These are phyloP conservation scores for Leptinotarsa lineolata DNA, from an alignment of 1,140 invertebrate genomes.

Conservation along the genomic window DNA sequence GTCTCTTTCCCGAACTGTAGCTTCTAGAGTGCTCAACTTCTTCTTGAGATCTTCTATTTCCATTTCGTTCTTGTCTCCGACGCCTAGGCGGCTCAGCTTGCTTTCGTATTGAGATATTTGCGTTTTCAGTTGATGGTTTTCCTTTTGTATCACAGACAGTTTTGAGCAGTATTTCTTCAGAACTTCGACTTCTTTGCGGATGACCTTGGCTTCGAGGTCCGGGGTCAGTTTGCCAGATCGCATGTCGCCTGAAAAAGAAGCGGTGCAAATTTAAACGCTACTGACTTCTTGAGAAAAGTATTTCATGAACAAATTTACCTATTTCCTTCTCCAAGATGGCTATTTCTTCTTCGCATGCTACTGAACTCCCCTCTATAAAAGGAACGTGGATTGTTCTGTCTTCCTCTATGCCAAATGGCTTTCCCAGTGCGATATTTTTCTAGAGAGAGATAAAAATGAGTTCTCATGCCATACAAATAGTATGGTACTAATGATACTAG, in stretches of 20 bases:
- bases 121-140: constrained; percentile 40
- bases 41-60: constrained; percentile 28
- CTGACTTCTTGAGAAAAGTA: too few relatives aligned
- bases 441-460: neutral
- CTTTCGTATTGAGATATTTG: constrained; percentile 26
- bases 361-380: neutral
- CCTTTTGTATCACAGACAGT: constrained; percentile 43
- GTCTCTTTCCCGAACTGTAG: constrained; percentile 42
- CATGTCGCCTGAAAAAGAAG: constrained; percentile 28
- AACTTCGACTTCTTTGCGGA: constrained; percentile 45
- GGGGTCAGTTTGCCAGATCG: constrained; percentile 30
- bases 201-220: constrained; percentile 40
- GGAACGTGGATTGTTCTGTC: neutral
- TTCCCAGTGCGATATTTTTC: constrained; percentile 12
- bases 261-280: neutral
- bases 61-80: neutral
- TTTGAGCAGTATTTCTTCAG: constrained; percentile 46
- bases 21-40: constrained; percentile 35
- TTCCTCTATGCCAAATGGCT: constrained; percentile 8
- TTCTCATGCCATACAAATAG: too few relatives aligned
- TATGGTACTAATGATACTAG: too few relatives aligned
- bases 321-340: constrained; percentile 42
- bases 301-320: neutral
- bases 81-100: neutral
- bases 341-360: constrained; percentile 39